phyloP scores from a whole-genome alignment of 2,888 invertebrate species.

The Drosophila affinis region DNA sequence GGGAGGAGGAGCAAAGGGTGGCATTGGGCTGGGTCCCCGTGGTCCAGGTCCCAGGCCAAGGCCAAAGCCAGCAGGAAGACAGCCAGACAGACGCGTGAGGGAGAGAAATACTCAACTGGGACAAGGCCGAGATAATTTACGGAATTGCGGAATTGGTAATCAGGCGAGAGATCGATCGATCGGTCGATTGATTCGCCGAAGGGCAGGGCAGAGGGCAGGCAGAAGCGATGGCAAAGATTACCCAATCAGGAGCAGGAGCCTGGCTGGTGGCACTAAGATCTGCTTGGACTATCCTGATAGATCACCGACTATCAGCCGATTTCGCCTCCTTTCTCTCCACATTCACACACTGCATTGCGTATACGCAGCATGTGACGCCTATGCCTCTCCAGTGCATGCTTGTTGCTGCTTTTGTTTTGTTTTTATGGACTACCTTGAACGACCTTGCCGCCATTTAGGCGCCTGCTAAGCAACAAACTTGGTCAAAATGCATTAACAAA shows the following conservation, averaged over 20 bases:
- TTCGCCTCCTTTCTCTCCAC: neutral
- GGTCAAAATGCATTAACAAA: slow-evolving; percentile 73
- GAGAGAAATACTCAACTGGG: slow-evolving; percentile 17
- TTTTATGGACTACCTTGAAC: slow-evolving; percentile 75
- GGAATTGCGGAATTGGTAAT: slow-evolving; percentile 33
- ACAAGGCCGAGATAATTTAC: slow-evolving; percentile 27
- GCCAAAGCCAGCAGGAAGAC: slow-evolving; percentile 70
- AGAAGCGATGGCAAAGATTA: neutral
- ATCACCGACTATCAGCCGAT: too few relatives aligned
- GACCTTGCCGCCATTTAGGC: slow-evolving; percentile 71
- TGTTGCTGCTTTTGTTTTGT: slow-evolving; percentile 10
- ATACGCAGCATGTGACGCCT: slow-evolving; percentile 66
- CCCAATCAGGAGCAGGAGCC: neutral
- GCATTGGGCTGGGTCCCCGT: neutral
- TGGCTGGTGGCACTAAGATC: too few relatives aligned
- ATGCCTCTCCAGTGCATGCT: neutral
- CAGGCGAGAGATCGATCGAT: slow-evolving; percentile 23
- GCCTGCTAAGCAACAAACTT: slow-evolving; percentile 70
- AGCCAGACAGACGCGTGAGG: slow-evolving; percentile 1
- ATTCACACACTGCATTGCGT: slow-evolving; percentile 46
- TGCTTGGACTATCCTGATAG: too few relatives aligned
- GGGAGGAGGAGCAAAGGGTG: neutral
- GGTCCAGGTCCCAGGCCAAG: slow-evolving; percentile 55
- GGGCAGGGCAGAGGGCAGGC: neutral
- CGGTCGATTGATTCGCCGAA: neutral